These are phyloP conservation scores for Phaethornis superciliosus DNA, from an alignment of 2,113 vertebrate species.

Conservation along the genomic window DNA sequence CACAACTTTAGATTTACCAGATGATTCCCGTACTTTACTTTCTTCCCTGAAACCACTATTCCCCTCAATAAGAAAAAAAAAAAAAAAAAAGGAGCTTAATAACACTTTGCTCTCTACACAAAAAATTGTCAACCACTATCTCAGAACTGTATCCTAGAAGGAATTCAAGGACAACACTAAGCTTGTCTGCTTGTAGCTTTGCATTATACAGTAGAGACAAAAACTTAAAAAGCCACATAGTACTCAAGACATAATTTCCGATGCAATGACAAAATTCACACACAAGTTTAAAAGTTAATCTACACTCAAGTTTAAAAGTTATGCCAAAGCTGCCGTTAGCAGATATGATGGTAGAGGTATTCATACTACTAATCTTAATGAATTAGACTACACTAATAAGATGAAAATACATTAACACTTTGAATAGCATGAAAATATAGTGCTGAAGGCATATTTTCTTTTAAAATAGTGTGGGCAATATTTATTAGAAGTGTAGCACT, in stretches of 20 bases:
- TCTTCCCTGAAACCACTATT: fast-evolving
- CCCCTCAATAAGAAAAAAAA: neutral
- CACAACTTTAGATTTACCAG: neutral
- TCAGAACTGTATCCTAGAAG: neutral
- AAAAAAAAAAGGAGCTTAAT: neutral
- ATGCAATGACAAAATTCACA: neutral
- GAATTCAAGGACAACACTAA: neutral
- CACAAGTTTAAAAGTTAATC: neutral
- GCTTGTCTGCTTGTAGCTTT: neutral
- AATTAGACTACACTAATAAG: neutral
- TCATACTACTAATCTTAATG: neutral
- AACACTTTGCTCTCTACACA: neutral
- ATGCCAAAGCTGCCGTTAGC: neutral
- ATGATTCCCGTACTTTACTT: neutral
- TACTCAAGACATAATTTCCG: neutral
- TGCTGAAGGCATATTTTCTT: neutral
- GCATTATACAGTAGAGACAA: neutral
- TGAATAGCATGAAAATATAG: neutral
- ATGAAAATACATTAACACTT: neutral
- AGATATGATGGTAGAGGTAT: neutral
- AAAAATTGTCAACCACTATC: neutral
- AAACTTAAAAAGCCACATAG: neutral
- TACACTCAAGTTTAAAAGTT: neutral
- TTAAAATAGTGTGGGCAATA: neutral
- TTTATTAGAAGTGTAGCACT: neutral